Percentiles rank a stretch among this genome's conserved stretches.
phyloP scores from a whole-genome alignment of 2,888 invertebrate species.

The Tillus elongatus region DNA sequence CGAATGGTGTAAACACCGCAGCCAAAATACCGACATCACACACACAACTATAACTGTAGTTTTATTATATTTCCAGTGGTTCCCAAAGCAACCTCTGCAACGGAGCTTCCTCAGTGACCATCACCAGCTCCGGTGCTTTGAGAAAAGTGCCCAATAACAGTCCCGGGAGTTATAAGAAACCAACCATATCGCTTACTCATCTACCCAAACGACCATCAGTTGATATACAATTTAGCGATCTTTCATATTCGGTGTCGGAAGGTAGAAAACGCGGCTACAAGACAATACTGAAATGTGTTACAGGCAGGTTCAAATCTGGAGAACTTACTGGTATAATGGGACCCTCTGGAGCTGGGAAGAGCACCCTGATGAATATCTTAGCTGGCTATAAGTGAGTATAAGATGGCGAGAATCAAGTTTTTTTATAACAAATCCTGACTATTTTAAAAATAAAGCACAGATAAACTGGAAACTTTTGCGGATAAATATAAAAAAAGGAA shows the following conservation, averaged over 20 bases:
- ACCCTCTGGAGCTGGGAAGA: slow-evolving; percentile 75
- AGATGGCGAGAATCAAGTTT: too few species aligned
- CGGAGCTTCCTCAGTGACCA: slow-evolving; percentile 46
- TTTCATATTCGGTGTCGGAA: slow-evolving; percentile 83
- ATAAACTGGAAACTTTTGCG: too few species aligned
- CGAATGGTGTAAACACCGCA: too few species aligned
- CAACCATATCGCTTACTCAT: slow-evolving; percentile 68
- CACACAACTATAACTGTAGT: too few species aligned
- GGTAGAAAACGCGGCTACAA: slow-evolving; percentile 74
- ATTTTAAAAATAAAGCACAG: too few species aligned
- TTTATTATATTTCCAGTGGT: slow-evolving; percentile 55
- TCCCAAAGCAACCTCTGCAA: slow-evolving; percentile 69
- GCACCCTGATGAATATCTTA: slow-evolving; percentile 79
- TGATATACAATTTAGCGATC: slow-evolving; percentile 79
- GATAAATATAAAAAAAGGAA: too few species aligned
- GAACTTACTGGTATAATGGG: slow-evolving; percentile 95
- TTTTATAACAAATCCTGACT: too few species aligned
- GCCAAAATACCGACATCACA: too few species aligned
- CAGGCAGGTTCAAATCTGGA: slow-evolving; percentile 82
- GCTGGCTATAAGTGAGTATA: slow-evolving; percentile 80
- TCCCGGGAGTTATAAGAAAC: slow-evolving; percentile 60
- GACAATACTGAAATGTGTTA: slow-evolving; percentile 73
- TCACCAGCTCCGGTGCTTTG: slow-evolving; percentile 35
- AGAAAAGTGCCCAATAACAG: slow-evolving; percentile 67
- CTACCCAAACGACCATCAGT: slow-evolving; percentile 80